Evolutionary conservation across 2,888 invertebrate species (phyloP), one percentile per base, ranked within the genome.

Genomic region (Allolobophora icterica): DNA sequence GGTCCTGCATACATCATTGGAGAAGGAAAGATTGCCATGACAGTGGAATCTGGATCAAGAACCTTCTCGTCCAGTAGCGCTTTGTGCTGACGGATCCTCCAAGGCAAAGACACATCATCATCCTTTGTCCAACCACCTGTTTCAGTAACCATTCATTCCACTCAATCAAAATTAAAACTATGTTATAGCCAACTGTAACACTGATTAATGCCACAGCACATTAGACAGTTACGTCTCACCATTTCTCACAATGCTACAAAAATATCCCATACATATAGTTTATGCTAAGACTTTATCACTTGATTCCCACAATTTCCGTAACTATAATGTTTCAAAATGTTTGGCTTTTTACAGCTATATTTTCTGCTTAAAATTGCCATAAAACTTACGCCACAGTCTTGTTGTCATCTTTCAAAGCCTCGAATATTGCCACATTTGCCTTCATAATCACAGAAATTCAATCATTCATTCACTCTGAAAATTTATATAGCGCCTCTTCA

Each of bases 1-100:
- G 99, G 99, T 0, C 99, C 99, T 3, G 99, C 99, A 95, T 99
- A 99, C 97, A 99, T 97, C 99, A 99, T 99, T 1, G 99, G 99
- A 91, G 99, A 99, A 0, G 99, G 99, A 96, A 99, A 99, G 94
- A 99, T 99, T 0, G 99, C 99, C 92, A 99, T 95, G 24, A 99
- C 97, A 0, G 99, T 99, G 35, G 97, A 96, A 84, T 97, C 96
- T 0, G 97, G 97, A 94, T 99, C 98, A 89, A 96, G 94, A 0
- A 95, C 94, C 0, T 97, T 97, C 92, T 98, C 98, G 93, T 97
- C 97, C 33, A 99, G 96, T 19, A 99, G 98, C 0, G 98, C 98
- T 95, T 97, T 97, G 96, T 99, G 99, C 94, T 99, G 99, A 90
- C 97, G 96, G 93, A 99, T 99, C 92, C 99, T 96, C 3, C 97